Base-by-base conservation (phyloP, 2,888 invertebrate species). In the Merodon equestris region DNA sequence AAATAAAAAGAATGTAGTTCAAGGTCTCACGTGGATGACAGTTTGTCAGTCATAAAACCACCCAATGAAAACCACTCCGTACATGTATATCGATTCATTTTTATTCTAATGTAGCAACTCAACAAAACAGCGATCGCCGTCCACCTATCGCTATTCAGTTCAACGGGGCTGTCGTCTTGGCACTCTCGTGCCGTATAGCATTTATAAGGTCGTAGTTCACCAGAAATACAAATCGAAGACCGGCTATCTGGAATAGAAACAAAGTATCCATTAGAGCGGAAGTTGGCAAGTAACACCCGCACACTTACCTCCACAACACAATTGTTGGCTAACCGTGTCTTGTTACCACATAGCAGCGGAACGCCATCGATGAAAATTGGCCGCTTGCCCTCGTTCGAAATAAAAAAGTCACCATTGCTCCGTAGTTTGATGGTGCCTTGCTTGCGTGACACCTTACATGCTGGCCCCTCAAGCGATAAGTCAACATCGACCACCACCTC, bases 311-410 rank as follows among this genome's bases (percentile, higher is more conserved):
- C 98, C 61, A 99, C 94, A 10, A 98, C 95, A 81, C 97, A 95
- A 88, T 98, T 98, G 89, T 98, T 96, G 86, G 94, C 95, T 13
- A 99, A 91, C 84, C 96, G 94, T 67, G 95, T 94, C 90, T 97
- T 97, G 88, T 94, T 95, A 50, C 97, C 97, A 57, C 93, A 92
- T 9, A 97, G 91, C 63, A 99, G 92, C 0, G 98, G 97, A 74
- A 94, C 92, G 1, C 98, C 97, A 88, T 99, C 98, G 4, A 99
- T 95, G 88, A 96, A 97, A 85, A 99, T 94, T 1, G 98, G 95
- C 74, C 98, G 90, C 86, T 97, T 97, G 15, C 98, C 99, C 88
- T 98, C 97, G 50, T 98, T 98, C 15, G 95, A 94, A 84, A 99
- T 92, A 86, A 96, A 96, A 88, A 98, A 99, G 87, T 98, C 98